These are phyloP conservation scores for Stenotaenia linearis DNA, from an alignment of 2,888 invertebrate genomes.

Conservation along the genomic window DNA sequence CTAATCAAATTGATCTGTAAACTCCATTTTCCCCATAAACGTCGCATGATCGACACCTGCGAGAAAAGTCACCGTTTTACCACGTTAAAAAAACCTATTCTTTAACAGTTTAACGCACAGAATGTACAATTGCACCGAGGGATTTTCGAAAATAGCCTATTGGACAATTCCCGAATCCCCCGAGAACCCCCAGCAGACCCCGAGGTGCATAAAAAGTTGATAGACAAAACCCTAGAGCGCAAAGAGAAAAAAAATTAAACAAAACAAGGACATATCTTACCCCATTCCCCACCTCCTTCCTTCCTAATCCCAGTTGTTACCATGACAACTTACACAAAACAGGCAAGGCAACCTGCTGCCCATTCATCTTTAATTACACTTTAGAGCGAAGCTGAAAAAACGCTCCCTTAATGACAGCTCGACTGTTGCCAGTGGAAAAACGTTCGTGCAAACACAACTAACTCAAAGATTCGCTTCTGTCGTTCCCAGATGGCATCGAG, in stretches of 20 bases:
- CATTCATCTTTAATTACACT: neutral
- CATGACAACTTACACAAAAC: neutral
- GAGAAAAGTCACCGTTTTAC: too few species aligned
- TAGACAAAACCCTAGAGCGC: too few species aligned
- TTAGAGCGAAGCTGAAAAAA: neutral
- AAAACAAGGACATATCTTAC: neutral
- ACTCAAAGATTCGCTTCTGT: neutral
- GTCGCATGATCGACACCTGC: too few species aligned
- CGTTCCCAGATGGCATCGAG: neutral
- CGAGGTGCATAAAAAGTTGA: too few species aligned
- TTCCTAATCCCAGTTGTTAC: neutral
- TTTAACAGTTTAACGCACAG: neutral
- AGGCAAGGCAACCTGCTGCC: neutral
- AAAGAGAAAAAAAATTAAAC: neutral
- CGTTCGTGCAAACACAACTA: neutral
- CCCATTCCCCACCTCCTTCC: too few species aligned
- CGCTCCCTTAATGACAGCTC: too few species aligned
- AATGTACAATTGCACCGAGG: neutral
- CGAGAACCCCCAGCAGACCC: too few species aligned
- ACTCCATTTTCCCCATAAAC: too few species aligned
- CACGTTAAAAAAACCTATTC: neutral
- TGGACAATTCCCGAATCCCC: neutral
- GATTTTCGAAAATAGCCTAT: too few species aligned
- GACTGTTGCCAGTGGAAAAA: neutral
- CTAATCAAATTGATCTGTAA: too few species aligned